Evolutionary conservation across 2,888 invertebrate genomes (phyloP), one percentile per base, ranked within the genome.

Genomic region (Tachina fera): DNA sequence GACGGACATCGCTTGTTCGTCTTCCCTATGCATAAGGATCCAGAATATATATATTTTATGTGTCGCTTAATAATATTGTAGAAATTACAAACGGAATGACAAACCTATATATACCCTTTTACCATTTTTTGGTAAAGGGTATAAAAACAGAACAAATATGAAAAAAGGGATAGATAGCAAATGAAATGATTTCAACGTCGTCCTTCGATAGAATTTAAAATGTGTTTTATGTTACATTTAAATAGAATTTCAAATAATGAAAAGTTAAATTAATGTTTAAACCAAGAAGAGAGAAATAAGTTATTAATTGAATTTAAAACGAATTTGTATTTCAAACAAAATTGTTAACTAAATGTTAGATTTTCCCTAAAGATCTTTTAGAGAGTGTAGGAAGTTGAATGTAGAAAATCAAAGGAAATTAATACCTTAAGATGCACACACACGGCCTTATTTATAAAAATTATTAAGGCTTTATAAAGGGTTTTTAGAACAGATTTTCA

Each of bases 161-260:
- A 43, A 19, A 43, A 19, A 51, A 47, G 47, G n/a, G 16, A 9
- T 51, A 39, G 22, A 56, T 47, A 16, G 43, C 16, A 16, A 72
- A 61, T 61, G 19, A 71, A 75, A 61, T n/a, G 45, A 39, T 61
- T 74, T 60, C 61, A 81, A 81, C 11, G 68, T 9, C 80, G 68
- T 9, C 80, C 67, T 58, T 58, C 49, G 49, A 68, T 49, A 58
- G 19, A 70, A 22, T 60, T 72, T 58, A 31, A 31, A 58, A n/a
- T 31, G 47, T 45, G 16, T 65, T 45, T 51, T 39, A 63, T 53
- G 31, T 76, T 13, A 71, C 56, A 19, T 53, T 16, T 13, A 16
- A 72, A 72, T 31, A 22, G 60, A 58, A 58, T 41, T 71, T 71
- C n/a, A 58, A 45, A 58, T 58, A 13, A 31, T 14, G 45, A 22